These are phyloP conservation scores for Lamprologus tigripictilis DNA, from an alignment of 2,113 vertebrate species.

Conservation along the genomic window DNA sequence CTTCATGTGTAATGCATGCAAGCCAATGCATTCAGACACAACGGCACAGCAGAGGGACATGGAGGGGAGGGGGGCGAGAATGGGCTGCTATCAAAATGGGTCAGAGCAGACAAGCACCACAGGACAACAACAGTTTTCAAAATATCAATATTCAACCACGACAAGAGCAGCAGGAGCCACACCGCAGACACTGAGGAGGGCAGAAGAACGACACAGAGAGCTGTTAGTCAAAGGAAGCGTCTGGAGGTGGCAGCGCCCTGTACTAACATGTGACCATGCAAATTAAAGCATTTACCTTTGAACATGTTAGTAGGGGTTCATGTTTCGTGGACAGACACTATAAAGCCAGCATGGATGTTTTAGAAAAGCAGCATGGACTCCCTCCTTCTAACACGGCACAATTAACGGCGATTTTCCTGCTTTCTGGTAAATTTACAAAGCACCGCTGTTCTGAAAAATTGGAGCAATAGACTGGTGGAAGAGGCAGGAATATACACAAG, in stretches of 20 bases:
- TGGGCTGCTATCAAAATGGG: constrained; percentile 69
- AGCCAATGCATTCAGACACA: constrained; percentile 80
- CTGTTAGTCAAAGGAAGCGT: constrained; percentile 52
- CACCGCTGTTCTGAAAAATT: background rate
- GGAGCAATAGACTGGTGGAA: constrained; percentile 9
- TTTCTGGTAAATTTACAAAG: background rate
- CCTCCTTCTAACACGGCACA: background rate
- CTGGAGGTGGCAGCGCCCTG: constrained; percentile 25
- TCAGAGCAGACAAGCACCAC: constrained; percentile 65
- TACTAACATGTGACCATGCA: constrained; percentile 28
- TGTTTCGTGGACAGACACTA: constrained; percentile 13
- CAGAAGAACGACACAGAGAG: constrained; percentile 57
- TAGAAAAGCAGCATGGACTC: constrained; percentile 8
- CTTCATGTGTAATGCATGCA: constrained; percentile 85
- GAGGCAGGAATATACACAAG: background rate
- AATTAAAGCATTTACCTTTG: background rate
- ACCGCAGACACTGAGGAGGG: constrained; percentile 54
- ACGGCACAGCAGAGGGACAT: constrained; percentile 82
- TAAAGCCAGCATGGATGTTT: constrained; percentile 29
- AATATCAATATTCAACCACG: constrained; percentile 58
- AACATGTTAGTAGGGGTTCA: constrained; percentile 32
- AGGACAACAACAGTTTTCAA: constrained; percentile 67
- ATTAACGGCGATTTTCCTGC: background rate
- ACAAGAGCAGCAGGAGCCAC: constrained; percentile 55
- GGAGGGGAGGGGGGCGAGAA: constrained; percentile 46